A percentile compares a stretch with the other conserved stretches of the same genome.
Evolutionary conservation across 2,888 invertebrate species (phyloP).

Genomic region (Stenolophus ochropezus): DNA sequence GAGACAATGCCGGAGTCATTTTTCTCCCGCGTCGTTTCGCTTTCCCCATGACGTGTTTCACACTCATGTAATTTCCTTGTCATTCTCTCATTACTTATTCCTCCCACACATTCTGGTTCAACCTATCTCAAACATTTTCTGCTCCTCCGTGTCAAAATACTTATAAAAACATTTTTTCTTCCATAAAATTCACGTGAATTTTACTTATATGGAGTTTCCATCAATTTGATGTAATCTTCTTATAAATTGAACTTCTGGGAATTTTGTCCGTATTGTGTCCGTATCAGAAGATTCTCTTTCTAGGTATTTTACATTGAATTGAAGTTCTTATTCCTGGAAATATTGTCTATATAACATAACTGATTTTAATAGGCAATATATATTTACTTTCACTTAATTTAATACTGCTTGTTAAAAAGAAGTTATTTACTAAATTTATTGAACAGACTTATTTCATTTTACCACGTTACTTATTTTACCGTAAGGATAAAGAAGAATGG

Average conservation of each 20-base stretch:
- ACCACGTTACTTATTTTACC: no score
- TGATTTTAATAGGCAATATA: background rate
- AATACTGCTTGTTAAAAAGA: no score
- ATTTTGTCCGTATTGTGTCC: background rate
- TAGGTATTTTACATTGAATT: background rate
- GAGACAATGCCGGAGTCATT: background rate
- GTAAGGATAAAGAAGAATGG: no score
- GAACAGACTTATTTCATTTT: no score
- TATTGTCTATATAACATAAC: no score
- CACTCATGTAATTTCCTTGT: constrained; percentile 44
- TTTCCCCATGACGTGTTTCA: constrained; percentile 18
- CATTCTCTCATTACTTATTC: constrained; percentile 41
- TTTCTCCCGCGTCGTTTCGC: constrained; percentile 27
- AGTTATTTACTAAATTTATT: no score
- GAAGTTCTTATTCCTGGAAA: background rate
- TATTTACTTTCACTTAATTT: no score
- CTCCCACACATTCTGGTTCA: constrained; percentile 29
- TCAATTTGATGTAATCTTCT: background rate
- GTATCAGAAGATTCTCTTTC: background rate
- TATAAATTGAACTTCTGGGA: background rate
- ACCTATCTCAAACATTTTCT: constrained; percentile 25
- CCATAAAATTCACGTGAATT: constrained; percentile 16
- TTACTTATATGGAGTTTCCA: background rate
- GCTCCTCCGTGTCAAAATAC: constrained; percentile 1
- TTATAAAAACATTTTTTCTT: constrained; percentile 31